Evolutionary conservation across 2,797 vertebrate genomes (phyloP).

Genomic region (Phataginus tricuspis): DNA sequence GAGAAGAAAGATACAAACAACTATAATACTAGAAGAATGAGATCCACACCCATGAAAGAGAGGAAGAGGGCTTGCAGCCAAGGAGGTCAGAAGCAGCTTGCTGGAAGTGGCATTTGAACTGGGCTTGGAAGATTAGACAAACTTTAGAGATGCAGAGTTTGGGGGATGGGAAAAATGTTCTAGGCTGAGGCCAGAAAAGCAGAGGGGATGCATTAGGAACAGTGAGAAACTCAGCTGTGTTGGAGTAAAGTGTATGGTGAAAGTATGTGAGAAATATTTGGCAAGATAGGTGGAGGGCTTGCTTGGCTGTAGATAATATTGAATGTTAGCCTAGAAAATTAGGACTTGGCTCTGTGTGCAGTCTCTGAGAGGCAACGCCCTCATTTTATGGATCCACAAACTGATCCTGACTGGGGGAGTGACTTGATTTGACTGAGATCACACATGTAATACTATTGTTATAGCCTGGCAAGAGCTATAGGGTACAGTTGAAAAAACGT

Average conservation of each 20-base stretch:
- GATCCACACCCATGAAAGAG: neutral
- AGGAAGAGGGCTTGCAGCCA: neutral
- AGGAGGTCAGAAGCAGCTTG: constrained; percentile 25
- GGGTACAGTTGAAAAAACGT: neutral
- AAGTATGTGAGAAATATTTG: neutral
- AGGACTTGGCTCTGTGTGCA: neutral
- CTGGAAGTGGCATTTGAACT: constrained; percentile 31
- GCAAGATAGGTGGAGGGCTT: neutral
- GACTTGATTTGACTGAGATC: constrained; percentile 13
- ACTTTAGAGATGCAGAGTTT: neutral
- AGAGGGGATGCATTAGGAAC: neutral
- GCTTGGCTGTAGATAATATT: neutral
- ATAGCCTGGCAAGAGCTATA: neutral
- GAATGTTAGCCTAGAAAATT: neutral
- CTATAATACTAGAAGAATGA: neutral
- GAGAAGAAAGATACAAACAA: neutral
- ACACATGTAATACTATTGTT: neutral
- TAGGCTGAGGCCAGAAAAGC: neutral
- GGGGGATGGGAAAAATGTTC: neutral
- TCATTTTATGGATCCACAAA: neutral
- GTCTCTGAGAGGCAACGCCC: neutral
- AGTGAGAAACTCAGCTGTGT: neutral
- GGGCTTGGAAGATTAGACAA: constrained; percentile 13
- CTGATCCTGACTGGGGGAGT: neutral
- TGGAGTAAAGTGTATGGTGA: neutral